Evolutionary conservation across 2,888 invertebrate species (phyloP).

Genomic region (Ellobium chinense): DNA sequence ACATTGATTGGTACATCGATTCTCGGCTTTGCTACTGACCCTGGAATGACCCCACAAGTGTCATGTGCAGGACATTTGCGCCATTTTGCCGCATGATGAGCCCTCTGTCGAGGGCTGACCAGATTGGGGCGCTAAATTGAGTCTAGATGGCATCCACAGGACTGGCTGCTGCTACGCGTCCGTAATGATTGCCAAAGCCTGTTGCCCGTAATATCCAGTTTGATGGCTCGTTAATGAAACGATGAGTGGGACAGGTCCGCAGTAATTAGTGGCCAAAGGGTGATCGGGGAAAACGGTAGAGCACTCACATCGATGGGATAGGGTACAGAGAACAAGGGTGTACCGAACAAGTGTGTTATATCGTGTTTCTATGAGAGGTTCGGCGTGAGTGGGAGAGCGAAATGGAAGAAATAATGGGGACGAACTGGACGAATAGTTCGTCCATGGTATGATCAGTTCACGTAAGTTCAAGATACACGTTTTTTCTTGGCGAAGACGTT

Average conservation of each 20-base stretch:
- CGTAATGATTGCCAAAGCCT: constrained; percentile 3
- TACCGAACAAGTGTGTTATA: no score
- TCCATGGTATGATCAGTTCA: no score
- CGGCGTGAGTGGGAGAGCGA: no score
- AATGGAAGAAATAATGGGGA: no score
- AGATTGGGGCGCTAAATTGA: constrained; percentile 34
- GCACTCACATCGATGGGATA: no score
- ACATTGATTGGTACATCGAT: constrained; percentile 21
- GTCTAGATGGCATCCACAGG: neutral
- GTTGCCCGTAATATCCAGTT: constrained; percentile 7
- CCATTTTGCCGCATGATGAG: constrained; percentile 22
- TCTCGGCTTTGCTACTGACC: constrained; percentile 7
- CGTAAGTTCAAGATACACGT: no score
- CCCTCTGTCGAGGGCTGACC: constrained; percentile 3
- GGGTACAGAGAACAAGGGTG: no score
- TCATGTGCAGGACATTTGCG: constrained; percentile 26
- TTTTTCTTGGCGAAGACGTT: no score
- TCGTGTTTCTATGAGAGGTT: no score
- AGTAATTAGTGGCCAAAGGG: no score
- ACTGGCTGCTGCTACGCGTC: neutral
- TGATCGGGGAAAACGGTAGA: no score
- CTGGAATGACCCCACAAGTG: constrained; percentile 18
- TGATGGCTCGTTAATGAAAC: constrained; percentile 5
- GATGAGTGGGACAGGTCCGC: constrained; percentile 11
- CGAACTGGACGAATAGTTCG: no score